A percentile compares a stretch with the other conserved stretches of the same genome.
phyloP scores from a whole-genome alignment of 2,797 vertebrate genomes.

The Eleutherodactylus coqui region DNA sequence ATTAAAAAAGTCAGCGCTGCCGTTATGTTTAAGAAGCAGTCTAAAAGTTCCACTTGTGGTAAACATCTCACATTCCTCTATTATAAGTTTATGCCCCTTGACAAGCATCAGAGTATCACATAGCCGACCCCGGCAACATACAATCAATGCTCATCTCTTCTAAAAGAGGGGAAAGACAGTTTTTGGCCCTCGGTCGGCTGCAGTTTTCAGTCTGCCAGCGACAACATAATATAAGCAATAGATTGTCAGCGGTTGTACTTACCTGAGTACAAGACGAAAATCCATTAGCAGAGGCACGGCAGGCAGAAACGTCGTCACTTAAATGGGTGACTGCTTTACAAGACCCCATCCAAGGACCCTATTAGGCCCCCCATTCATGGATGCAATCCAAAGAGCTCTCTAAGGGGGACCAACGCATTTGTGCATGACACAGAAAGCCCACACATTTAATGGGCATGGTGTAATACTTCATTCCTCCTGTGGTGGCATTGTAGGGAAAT shows the following conservation, averaged over 20 bases:
- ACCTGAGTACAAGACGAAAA: neutral
- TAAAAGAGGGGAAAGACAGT: conserved; percentile 22
- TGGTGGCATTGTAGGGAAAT: no score
- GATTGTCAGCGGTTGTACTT: neutral
- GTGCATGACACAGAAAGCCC: no score
- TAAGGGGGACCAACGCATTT: no score
- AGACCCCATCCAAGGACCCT: no score
- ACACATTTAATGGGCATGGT: no score
- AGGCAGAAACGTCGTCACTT: neutral
- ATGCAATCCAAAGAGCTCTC: no score
- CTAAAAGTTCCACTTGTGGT: neutral
- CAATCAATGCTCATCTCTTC: neutral
- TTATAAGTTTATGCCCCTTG: neutral
- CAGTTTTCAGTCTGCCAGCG: conserved; percentile 4
- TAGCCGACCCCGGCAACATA: neutral
- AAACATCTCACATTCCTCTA: conserved; percentile 15
- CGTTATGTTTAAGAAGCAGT: neutral
- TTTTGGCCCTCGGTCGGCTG: neutral
- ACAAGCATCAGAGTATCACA: conserved; percentile 3
- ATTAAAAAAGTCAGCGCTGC: neutral
- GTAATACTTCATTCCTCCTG: no score
- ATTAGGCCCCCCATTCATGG: no score
- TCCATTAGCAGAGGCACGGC: neutral
- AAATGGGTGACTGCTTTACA: no score
- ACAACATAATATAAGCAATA: neutral